Evolutionary conservation across 2,888 invertebrate species (phyloP), one percentile per base, ranked within the genome.

Genomic region (Eupeodes latifasciatus): DNA sequence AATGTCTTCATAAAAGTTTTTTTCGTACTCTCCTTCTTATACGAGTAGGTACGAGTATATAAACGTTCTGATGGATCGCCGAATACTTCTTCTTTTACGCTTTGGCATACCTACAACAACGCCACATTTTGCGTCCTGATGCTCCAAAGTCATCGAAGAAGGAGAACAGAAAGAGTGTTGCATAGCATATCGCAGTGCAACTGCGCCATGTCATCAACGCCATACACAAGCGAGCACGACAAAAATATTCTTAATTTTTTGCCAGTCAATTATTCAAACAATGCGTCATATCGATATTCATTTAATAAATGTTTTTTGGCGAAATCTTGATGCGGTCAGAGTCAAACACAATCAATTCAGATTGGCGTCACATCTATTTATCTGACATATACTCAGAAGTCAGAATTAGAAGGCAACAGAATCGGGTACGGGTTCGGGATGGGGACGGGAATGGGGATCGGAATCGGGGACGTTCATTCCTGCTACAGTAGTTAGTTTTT

Each of bases 231-330:
- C 80, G 9, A 74, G 55, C 71, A 71, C 83, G 75, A 67, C 84
- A 67, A 88, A 85, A 77, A 74, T 85, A 81, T 85, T 85, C 84
- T 85, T 88, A 85, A 81, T 85, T 89, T 89, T 89, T 89, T 89
- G 75, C 81, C 66, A 69, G 78, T 89, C 87, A 90, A 89, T 90
- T 90, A 92, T 93, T 90, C 77, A 89, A 92, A 90, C 90, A 92
- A 93, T 93, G 92, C 91, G 90, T 93, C 91, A 92, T 93, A 93
- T 93, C 92, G 92, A 93, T 92, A 92, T 93, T 93, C 92, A 92
- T 93, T 93, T 93, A 92, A 93, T 93, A 93, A 92, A 93, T 91
- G 89, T 87, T 55, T 82, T 72, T 81, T 34, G 79, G 62, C 27
- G 27, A 75, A 49, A 55, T 27, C 27, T 55, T 34, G 27, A 27